These are phyloP conservation scores for Choreutis nemorana DNA, from an alignment of 2,888 invertebrate species.

Conservation along the genomic window DNA sequence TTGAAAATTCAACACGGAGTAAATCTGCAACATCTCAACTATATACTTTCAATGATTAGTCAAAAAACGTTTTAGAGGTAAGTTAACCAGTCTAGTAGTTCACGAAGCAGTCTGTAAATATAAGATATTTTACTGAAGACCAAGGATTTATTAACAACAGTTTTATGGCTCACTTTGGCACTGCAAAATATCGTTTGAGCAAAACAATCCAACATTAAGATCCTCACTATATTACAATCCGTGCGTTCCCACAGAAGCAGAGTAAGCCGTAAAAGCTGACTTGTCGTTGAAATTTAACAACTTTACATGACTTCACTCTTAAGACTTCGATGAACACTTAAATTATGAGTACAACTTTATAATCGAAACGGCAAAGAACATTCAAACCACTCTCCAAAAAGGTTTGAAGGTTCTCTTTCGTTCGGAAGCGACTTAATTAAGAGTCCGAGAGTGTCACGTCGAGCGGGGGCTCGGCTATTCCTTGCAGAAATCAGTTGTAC, in stretches of 20 bases:
- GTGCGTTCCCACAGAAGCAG: constrained; percentile 45
- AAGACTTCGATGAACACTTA: constrained; percentile 12
- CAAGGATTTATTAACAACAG: constrained; percentile 44
- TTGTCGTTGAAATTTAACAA: constrained; percentile 25
- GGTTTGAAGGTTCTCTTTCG: constrained; percentile 24
- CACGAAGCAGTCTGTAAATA: constrained; percentile 57
- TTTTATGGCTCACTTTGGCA: constrained; percentile 64
- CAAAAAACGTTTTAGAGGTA: constrained; percentile 53
- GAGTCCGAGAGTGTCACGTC: constrained; percentile 35
- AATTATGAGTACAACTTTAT: no score
- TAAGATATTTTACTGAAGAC: constrained; percentile 56
- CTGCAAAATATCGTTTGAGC: constrained; percentile 54
- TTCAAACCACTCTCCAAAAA: no score
- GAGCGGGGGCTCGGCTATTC: constrained; percentile 24
- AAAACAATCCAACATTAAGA: constrained; percentile 39
- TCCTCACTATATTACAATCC: constrained; percentile 21
- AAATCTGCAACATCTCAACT: constrained; percentile 45
- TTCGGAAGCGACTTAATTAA: constrained; percentile 30
- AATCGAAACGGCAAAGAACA: no score
- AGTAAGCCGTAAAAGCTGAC: constrained; percentile 62
- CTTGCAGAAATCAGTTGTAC: constrained; percentile 29
- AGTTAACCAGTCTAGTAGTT: constrained; percentile 61
- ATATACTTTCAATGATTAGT: constrained; percentile 34
- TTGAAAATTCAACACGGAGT: constrained; percentile 33
- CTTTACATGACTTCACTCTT: constrained; percentile 20